Evolutionary conservation across 2,888 invertebrate species (phyloP), one percentile per base, ranked within the genome.

Genomic region (Cetonia aurata): DNA sequence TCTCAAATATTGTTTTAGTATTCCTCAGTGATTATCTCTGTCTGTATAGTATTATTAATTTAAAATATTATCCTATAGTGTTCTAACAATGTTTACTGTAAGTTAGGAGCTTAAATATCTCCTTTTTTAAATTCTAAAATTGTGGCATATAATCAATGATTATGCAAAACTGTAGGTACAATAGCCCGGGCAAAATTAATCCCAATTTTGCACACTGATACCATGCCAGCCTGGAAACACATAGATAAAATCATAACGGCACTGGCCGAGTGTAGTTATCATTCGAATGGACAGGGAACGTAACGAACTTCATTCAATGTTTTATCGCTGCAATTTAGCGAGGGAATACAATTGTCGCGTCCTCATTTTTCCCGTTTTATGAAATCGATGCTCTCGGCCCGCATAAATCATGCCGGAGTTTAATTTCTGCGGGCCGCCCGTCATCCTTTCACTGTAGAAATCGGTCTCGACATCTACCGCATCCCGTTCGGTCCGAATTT

Each of bases 341-440:
- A 17, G 17, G 13, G 41, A 17, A 25, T 44, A 44, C 60, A 46
- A 60, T 60, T 60, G 60, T 46, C 60, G 44, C 46, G 12, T n/a
- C 42, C 19, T 46, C 60, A 60, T 60, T 60, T 60, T 31, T 46
- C 17, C 60, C 44, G 19, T 60, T 60, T 60, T 60, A 60, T 46
- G 60, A 44, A 60, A 60, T 60, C 60, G 46, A 60, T 19, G 10
- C 37, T 37, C 37, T 25, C 9, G 37, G 37, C 37, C 37, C 44
- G 52, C 41, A 60, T 60, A 60, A 60, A 60, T 60, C 60, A 60
- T 60, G 41, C n/a, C 46, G 4, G 37, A 19, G 60, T 60, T 60
- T 60, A 60, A 60, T 60, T 60, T 60, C 44, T 60, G 6, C 44
- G 10, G 19, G 15, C n/a, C 60, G 25, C 31, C 60, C 42, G 17